phyloP scores from a whole-genome alignment of 2,888 invertebrate species.

The Teinopalpus imperialis region DNA sequence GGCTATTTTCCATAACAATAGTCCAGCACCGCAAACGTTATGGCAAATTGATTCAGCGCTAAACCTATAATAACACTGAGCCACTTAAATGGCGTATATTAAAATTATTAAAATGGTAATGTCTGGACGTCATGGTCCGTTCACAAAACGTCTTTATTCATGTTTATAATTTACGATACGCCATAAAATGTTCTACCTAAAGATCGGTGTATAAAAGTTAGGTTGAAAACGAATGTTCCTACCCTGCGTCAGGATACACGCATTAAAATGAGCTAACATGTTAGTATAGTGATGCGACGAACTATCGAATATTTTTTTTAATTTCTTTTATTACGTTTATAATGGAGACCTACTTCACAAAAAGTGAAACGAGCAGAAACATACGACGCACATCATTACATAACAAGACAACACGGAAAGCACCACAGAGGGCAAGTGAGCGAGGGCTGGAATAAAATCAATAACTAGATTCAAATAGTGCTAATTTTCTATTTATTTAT shows the following conservation, averaged over 20 bases:
- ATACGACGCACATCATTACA: too few species aligned
- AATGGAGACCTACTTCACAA: too few species aligned
- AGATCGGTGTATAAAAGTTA: constrained; percentile 70
- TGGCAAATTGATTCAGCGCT: constrained; percentile 65
- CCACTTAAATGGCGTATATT: constrained; percentile 57
- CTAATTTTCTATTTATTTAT: too few species aligned
- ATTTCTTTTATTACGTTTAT: too few species aligned
- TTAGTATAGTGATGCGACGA: constrained; percentile 35
- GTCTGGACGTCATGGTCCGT: constrained; percentile 53
- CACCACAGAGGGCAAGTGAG: too few species aligned
- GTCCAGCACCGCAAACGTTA: constrained; percentile 13
- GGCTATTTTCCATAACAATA: constrained; percentile 19
- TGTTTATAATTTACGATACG: constrained; percentile 63
- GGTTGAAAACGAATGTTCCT: constrained; percentile 54
- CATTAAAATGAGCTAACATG: constrained; percentile 54
- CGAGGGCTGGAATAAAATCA: too few species aligned
- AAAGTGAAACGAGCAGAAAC: too few species aligned
- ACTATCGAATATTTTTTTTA: neutral
- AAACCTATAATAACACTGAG: constrained; percentile 54
- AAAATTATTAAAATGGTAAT: constrained; percentile 75
- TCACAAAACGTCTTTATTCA: constrained; percentile 76
- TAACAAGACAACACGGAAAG: too few species aligned
- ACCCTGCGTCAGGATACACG: constrained; percentile 41
- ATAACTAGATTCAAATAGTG: too few species aligned
- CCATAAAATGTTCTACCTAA: constrained; percentile 69